phyloP scores from a whole-genome alignment of 2,888 invertebrate species.

The Ganaspis brasiliensis region DNA sequence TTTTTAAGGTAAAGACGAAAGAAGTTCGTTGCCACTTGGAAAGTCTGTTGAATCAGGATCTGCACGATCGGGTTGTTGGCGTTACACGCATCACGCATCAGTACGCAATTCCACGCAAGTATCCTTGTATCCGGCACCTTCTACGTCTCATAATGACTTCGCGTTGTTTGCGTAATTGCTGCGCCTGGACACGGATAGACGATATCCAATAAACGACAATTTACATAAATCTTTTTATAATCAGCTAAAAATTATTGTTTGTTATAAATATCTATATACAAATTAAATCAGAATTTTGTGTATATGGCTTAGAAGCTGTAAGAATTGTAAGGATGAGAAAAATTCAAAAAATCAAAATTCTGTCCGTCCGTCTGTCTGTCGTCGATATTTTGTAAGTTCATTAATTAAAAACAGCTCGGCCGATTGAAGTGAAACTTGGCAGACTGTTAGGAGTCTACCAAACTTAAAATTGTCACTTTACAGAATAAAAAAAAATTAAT shows the following conservation, averaged over 20 bases:
- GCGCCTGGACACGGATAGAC: background rate
- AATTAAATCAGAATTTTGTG: too few relatives aligned
- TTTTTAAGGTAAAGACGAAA: background rate
- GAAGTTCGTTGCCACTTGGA: conserved; percentile 34
- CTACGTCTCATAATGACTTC: conserved; percentile 18
- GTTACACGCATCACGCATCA: conserved; percentile 42
- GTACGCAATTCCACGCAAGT: conserved; percentile 39
- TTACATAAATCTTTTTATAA: background rate
- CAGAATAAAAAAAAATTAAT: too few relatives aligned
- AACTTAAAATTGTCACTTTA: too few relatives aligned
- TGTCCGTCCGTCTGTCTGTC: too few relatives aligned
- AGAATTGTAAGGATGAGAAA: too few relatives aligned
- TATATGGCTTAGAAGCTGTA: too few relatives aligned
- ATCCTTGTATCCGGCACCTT: conserved; percentile 38
- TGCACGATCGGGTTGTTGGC: conserved; percentile 38
- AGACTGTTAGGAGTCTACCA: too few relatives aligned
- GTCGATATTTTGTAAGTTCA: too few relatives aligned
- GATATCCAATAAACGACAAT: background rate
- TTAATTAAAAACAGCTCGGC: too few relatives aligned
- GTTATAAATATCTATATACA: too few relatives aligned
- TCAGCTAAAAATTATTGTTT: background rate
- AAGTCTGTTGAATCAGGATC: conserved; percentile 26
- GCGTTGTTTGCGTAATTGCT: conserved; percentile 24
- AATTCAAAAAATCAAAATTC: too few relatives aligned
- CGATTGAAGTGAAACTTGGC: too few relatives aligned